Base-by-base conservation (phyloP, 2,113 vertebrate species). In the Channa maculata region DNA sequence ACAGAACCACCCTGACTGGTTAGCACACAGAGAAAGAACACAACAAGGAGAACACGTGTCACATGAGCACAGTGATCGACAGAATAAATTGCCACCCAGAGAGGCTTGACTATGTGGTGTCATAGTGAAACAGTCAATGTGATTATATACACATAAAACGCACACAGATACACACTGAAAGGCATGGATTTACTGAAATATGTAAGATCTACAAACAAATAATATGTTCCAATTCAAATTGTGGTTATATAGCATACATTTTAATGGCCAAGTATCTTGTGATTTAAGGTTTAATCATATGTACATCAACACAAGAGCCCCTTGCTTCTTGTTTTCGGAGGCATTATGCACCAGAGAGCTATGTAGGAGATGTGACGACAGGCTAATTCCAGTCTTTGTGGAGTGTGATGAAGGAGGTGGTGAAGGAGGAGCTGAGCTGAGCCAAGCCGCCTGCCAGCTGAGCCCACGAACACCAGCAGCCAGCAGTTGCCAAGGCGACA, bases 1-100 rank as follows among this genome's bases (percentile, higher is more conserved):
- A 93, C 92, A 91, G 81, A 91, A 85, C 79, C 88, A 90, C 89
- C 91, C 86, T 90, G 81, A 88, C 88, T 91, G 88, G 92, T 93
- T 93, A 92, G 91, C 91, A 93, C 92, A 93, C 46, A 34, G 78
- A 93, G 91, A 91, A 92, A 85, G 83, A 90, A 91, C 84, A 92
- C 86, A 86, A 92, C 84, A 53, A 90, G 84, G 84, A 91, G 59
- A 90, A 91, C 89, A 91, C 82, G 13, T 73, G 80, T 89, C 88
- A 92, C 89, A 89, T 90, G 89, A 92, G 89, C 86, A 91, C 90
- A 78, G 83, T 90, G 89, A 93, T 91, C 48, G 46, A 86, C 88
- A 2, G 77, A 86, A 88, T 88, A 69, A 82, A 87, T 45, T 58
- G 81, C 84, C 86, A 75, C 83, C 85, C 64, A 76, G 9, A 88